Evolutionary conservation across 2,113 vertebrate genomes (phyloP), one percentile per base, ranked within the genome.

Genomic region (Crotophaga sulcirostris): DNA sequence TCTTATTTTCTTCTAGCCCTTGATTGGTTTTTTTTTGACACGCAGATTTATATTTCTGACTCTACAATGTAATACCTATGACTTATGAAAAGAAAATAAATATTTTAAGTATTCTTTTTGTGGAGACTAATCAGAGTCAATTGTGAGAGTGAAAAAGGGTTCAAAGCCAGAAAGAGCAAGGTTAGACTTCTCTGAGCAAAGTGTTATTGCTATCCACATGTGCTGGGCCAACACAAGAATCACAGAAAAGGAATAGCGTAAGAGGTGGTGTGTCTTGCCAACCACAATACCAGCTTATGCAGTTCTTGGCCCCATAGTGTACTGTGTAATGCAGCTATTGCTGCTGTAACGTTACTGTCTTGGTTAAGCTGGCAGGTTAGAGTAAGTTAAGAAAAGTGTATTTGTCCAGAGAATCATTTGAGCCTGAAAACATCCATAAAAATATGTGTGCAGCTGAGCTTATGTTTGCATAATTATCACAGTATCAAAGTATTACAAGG

Each of bases 181-280:
- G 6, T 52, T 51, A 16, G 17, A 15, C 21, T 76, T 54, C 31
- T 36, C 16, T 47, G 29, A 34, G 34, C 7, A 55, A 84, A 77
- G 40, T 13, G 23, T 23, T 24, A 81, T 7, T 40, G 52, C 33
- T 91, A 11, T 21, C 44, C 44, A 47, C 13, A 3, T 11, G 31
- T 33, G 7, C 52, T 56, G 16, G 38, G 10, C 15, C 74, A 78
- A 34, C 36, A 21, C 16, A 79, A 56, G 63, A 60, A 28, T 7
- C 11, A 17, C 0, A 1, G 31, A 62, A 67, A 74, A 58, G 8
- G 15, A 36, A 9, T 23, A 31, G 18, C 0, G 6, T 77, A 26
- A 64, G 76, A 25, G 0, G 1, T 6, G 21, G 18, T 11, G 20
- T 36, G 36, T 42, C 34, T 85, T 8, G 3, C 29, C 23, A 62